A percentile compares a stretch with the other conserved stretches of the same genome.
Conservation (phyloP, 2,888 invertebrate species). For the Euclidia mi region DNA sequence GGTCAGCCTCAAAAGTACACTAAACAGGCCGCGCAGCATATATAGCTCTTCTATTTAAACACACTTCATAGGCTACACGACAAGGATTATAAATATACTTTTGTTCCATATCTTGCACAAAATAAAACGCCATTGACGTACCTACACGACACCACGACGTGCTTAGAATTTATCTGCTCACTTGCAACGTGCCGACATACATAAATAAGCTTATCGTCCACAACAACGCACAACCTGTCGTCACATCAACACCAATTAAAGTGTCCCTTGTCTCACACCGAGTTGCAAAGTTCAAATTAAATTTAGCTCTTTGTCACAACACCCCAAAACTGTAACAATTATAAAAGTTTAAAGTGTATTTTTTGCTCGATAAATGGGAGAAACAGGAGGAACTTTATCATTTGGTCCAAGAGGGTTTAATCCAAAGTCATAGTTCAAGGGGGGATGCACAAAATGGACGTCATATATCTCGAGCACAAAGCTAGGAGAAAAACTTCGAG, state of each 20-base stretch:
- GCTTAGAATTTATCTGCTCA: slow-evolving; percentile 13
- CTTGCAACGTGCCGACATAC: slow-evolving; percentile 11
- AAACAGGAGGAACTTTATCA: slow-evolving; percentile 55
- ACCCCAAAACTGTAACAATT: slow-evolving; percentile 69
- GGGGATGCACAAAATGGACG: slow-evolving; percentile 58
- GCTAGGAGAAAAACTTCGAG: slow-evolving; percentile 57
- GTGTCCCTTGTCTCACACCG: slow-evolving; percentile 39
- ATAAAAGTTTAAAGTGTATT: slow-evolving; percentile 74
- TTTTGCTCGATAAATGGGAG: slow-evolving; percentile 61
- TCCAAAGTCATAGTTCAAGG: slow-evolving; percentile 50
- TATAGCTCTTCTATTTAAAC: too few relatives aligned
- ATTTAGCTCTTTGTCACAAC: slow-evolving; percentile 57
- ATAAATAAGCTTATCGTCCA: slow-evolving; percentile 40
- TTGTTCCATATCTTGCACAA: slow-evolving; percentile 2
- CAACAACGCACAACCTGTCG: slow-evolving; percentile 46
- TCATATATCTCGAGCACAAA: slow-evolving; percentile 61
- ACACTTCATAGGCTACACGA: too few relatives aligned
- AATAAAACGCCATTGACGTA: neutral
- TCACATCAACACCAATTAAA: slow-evolving; percentile 55
- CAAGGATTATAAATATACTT: too few relatives aligned
- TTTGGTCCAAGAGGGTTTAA: slow-evolving; percentile 42
- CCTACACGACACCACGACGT: neutral
- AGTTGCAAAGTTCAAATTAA: slow-evolving; percentile 63
- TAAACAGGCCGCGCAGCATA: too few relatives aligned
- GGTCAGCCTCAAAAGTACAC: too few relatives aligned